Evolutionary conservation across 1,140 invertebrate species (phyloP).

Genomic region (Hirudo medicinalis): DNA sequence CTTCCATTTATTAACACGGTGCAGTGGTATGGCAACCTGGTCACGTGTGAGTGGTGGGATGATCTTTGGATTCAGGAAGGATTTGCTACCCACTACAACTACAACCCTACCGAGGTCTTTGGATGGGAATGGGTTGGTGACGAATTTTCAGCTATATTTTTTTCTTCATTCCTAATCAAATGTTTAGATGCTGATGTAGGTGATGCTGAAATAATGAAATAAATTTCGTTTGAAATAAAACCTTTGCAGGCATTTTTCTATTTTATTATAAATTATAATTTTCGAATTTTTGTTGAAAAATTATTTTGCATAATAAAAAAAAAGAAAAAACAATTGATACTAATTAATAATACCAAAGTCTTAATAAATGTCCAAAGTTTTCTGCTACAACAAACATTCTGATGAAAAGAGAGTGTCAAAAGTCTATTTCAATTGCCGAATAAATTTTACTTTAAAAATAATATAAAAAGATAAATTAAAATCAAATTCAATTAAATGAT

Average conservation of each 20-base stretch:
- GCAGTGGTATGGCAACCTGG: constrained; percentile 26
- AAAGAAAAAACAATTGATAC: not conserved
- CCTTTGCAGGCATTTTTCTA: too few species aligned
- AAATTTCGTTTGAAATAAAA: too few species aligned
- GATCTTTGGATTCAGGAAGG: constrained; percentile 18
- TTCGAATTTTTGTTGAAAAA: too few species aligned
- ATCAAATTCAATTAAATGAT: not conserved
- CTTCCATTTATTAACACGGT: not conserved
- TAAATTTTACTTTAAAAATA: not conserved
- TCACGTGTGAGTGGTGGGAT: constrained; percentile 19
- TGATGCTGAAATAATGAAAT: too few species aligned
- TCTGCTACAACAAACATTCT: too few species aligned
- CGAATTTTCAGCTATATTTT: too few species aligned
- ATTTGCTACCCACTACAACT: constrained; percentile 19
- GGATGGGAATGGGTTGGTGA: constrained; percentile 14
- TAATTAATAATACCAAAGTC: not conserved
- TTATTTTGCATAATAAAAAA: not conserved
- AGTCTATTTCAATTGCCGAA: not conserved
- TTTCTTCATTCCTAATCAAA: too few species aligned
- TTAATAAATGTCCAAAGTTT: not conserved
- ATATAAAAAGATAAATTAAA: not conserved
- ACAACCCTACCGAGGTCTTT: constrained; percentile 2
- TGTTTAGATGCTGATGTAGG: too few species aligned
- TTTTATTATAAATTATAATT: too few species aligned
- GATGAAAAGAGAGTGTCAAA: too few species aligned